phyloP scores from a whole-genome alignment of 1,140 invertebrate species.

The Cotesia chilonis region DNA sequence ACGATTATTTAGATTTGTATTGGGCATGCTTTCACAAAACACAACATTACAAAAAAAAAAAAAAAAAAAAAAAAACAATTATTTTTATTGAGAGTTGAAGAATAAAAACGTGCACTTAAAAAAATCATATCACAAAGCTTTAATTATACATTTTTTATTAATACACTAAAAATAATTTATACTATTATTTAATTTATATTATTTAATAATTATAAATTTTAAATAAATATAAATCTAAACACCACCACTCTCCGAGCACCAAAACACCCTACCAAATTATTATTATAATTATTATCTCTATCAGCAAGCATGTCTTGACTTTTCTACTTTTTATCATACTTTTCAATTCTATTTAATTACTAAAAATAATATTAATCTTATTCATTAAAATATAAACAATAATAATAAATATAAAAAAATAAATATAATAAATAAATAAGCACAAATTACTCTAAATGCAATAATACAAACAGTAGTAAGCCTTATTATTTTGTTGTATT shows the following conservation, averaged over 20 bases:
- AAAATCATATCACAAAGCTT: neutral
- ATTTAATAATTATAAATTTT: neutral
- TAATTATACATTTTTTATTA: neutral
- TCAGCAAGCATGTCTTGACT: conserved; percentile 57
- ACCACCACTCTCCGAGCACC: conserved; percentile 61
- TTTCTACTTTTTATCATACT: conserved; percentile 31
- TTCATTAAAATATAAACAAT: too few relatives aligned
- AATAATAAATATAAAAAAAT: too few relatives aligned
- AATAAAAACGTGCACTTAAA: neutral
- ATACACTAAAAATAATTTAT: neutral
- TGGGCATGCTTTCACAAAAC: conserved; percentile 54
- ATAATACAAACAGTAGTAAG: conserved; percentile 11
- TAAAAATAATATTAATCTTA: too few relatives aligned
- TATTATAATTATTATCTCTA: conserved; percentile 33
- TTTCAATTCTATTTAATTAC: conserved; percentile 33
- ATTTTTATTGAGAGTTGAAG: neutral
- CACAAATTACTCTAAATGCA: neutral
- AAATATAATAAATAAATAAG: too few relatives aligned
- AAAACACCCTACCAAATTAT: conserved; percentile 54
- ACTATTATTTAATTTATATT: neutral
- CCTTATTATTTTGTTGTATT: too few relatives aligned
- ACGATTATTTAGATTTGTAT: conserved; percentile 47
- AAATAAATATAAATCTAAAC: conserved; percentile 29
- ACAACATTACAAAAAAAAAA: conserved; percentile 42
- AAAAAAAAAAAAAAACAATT: conserved; percentile 14